phyloP scores from a whole-genome alignment of 2,113 vertebrate species.

The Phyllopteryx taeniolatus region DNA sequence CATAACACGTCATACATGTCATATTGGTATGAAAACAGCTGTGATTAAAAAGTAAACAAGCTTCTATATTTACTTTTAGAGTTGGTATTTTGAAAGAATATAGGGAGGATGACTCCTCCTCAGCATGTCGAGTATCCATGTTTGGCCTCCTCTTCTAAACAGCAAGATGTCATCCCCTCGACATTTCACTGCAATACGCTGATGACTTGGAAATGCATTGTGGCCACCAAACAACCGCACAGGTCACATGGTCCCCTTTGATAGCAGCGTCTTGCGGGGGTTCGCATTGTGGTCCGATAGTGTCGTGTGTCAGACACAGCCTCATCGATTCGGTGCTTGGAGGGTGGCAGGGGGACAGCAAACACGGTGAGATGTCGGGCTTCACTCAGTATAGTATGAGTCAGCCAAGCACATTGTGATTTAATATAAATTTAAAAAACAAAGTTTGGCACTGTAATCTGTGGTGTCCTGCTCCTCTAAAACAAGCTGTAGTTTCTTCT shows the following conservation, averaged over 20 bases:
- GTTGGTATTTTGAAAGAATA: background rate
- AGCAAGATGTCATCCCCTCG: background rate
- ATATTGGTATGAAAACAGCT: background rate
- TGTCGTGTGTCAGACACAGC: conserved; percentile 21
- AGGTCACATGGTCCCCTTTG: conserved; percentile 8
- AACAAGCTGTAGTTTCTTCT: background rate
- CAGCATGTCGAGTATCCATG: background rate
- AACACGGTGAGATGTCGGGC: background rate
- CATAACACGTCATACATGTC: background rate
- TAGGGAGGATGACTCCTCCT: conserved; percentile 1
- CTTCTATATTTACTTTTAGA: background rate
- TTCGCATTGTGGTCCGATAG: background rate
- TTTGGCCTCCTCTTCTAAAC: background rate
- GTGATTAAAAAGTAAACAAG: background rate
- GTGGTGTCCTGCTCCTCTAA: conserved; percentile 2
- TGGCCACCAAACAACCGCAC: background rate
- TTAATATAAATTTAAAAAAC: background rate
- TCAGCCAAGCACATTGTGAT: conserved; percentile 22
- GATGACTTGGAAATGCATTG: background rate
- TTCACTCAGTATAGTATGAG: background rate
- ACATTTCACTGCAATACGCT: background rate
- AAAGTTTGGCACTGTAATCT: background rate
- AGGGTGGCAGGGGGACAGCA: conserved; percentile 1
- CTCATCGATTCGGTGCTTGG: conserved; percentile 19
- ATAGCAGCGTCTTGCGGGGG: conserved; percentile 10